Conservation (phyloP, 2,888 invertebrate genomes). For the Tipula vernalis region DNA sequence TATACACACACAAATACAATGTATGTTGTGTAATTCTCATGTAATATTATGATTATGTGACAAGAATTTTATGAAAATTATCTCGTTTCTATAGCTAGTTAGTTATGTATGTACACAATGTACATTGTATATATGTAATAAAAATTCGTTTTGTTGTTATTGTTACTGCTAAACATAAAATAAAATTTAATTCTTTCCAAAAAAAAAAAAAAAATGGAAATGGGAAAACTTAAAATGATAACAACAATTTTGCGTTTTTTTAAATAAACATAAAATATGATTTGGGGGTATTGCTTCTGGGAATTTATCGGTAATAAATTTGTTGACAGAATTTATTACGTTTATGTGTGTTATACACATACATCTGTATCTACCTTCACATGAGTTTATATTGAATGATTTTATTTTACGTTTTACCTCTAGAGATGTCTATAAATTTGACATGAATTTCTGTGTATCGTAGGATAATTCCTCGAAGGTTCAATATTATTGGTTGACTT, state of each 20-base stretch:
- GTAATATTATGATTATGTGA: conserved; percentile 4
- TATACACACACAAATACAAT: neutral
- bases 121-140: neutral
- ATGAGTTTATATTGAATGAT: neutral
- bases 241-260: neutral
- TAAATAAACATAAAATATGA: neutral
- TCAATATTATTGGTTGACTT: neutral
- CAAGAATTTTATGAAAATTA: neutral
- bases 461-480: neutral
- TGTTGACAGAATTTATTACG: neutral
- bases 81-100: neutral
- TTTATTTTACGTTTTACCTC: neutral
- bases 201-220: neutral
- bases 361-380: neutral
- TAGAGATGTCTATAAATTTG: neutral
- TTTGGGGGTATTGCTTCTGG: neutral
- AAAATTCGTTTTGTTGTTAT: neutral
- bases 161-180: neutral
- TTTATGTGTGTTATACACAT: neutral
- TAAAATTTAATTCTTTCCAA: neutral
- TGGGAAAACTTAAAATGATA: neutral
- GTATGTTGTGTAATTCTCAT: neutral
- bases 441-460: neutral
- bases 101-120: no score
- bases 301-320: neutral